Evolutionary conservation across 92 coral and sea anemone species (phyloP), one percentile per base, ranked within the genome.

Genomic region (Epizoanthus scotinus): DNA sequence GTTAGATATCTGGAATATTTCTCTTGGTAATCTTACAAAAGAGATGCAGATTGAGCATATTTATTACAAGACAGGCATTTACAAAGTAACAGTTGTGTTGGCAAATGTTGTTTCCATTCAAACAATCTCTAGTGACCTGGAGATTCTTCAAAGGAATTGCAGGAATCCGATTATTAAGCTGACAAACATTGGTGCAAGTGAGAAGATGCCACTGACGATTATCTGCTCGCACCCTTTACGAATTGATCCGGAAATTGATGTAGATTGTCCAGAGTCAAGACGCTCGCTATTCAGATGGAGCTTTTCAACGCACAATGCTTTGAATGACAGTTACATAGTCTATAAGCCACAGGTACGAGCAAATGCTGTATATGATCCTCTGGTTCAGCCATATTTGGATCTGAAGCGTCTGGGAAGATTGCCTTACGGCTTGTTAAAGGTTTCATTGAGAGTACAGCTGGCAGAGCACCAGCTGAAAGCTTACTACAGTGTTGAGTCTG

Each of bases 231-330:
- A 87, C 26, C 13, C 47, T 7, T 52, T 88, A n/a, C 78, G 70
- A n/a, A 79, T 91, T 42, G 66, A 52, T 6, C 71, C 94, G 40
- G 85, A 71, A 31, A 68, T 78, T 6, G 70, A 78, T 2, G 53
- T 91, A 13, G 89, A 84, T 58, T 91, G 94, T 63, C 94, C 94
- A 13, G 94, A 84, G 64, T 91, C 94, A 6, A 68, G 73, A 40
- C 61, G 66, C 25, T 69, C 94, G 31, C 22, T 44, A 22, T 91
- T 87, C 49, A 56, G 82, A 22, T 91, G 94, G 94, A 78, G 55
- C 22, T 14, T 91, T 18, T 87, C 67, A 17, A 47, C 59, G 58
- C 13, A 56, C 67, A 5, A 91, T 63, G 14, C 31, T 42, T 19
- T 26, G 18, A 34, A 60, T 6, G 54, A 79, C 21, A 12, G 15